Percentiles rank a stretch among this genome's conserved stretches.
Conservation (phyloP, 2,888 invertebrate species). For the Eurytoma californica region DNA sequence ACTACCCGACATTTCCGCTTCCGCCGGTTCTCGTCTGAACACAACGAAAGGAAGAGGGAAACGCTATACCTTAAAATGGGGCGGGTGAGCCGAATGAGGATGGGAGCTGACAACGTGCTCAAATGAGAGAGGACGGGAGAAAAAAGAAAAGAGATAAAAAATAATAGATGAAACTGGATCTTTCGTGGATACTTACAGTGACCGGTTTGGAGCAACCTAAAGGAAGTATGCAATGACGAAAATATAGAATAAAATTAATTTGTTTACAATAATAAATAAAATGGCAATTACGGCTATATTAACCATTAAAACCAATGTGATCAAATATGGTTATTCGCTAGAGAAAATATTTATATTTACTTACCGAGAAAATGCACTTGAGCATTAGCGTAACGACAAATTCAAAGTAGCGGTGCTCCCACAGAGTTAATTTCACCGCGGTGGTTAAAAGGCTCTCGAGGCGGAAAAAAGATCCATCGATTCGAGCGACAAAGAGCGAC, state of each 20-base stretch:
- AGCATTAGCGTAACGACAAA: too few species aligned
- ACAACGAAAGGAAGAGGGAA: constrained; percentile 46
- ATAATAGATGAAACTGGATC: constrained; percentile 46
- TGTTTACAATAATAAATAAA: too few species aligned
- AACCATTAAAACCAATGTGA: too few species aligned
- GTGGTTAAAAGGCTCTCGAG: too few species aligned
- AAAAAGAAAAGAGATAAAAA: constrained; percentile 38
- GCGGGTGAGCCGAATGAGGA: constrained; percentile 13
- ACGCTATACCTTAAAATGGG: constrained; percentile 41
- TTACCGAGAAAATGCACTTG: too few species aligned
- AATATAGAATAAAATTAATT: too few species aligned
- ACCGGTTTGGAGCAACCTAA: background rate
- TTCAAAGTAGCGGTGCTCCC: too few species aligned
- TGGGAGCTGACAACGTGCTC: background rate
- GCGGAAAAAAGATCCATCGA: background rate
- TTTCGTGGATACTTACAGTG: background rate
- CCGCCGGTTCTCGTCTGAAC: constrained; percentile 54
- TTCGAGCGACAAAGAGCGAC: background rate
- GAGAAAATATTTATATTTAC: too few species aligned
- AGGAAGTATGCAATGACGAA: background rate
- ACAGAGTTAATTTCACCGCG: too few species aligned
- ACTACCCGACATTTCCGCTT: constrained; percentile 59
- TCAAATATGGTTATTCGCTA: too few species aligned
- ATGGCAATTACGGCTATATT: too few species aligned
- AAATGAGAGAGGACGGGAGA: constrained; percentile 18